Evolutionary conservation across 2,113 vertebrate species (phyloP).

Genomic region (Seriola aureovittata): DNA sequence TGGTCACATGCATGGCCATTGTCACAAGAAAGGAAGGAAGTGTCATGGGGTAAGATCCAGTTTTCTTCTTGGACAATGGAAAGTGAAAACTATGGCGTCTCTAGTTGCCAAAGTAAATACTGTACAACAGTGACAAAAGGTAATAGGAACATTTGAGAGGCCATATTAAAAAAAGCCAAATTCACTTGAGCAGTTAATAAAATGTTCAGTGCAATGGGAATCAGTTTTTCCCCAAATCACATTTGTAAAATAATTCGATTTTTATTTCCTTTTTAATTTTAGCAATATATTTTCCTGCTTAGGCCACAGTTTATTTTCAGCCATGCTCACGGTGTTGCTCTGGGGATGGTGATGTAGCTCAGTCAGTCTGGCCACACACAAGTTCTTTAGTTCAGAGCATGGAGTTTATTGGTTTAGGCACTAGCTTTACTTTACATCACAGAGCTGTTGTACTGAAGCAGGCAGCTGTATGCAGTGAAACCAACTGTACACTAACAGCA

Average conservation of each 20-base stretch:
- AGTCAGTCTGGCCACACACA: too few species aligned
- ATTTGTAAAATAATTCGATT: not conserved
- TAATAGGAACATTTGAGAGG: not conserved
- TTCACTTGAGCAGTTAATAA: too few species aligned
- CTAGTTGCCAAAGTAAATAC: not conserved
- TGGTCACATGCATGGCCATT: constrained; percentile 28
- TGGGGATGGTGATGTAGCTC: too few species aligned
- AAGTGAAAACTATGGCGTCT: not conserved
- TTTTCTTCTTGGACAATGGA: not conserved
- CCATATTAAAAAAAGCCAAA: too few species aligned
- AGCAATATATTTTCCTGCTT: not conserved
- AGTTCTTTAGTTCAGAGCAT: too few species aligned
- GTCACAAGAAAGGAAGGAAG: constrained; percentile 43
- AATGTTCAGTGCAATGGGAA: not conserved
- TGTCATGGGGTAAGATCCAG: constrained; percentile 46
- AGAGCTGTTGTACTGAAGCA: too few species aligned
- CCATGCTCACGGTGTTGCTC: too few species aligned
- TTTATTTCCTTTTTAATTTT: not conserved
- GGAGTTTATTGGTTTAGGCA: too few species aligned
- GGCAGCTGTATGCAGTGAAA: too few species aligned
- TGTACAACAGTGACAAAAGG: not conserved
- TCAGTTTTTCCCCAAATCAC: not conserved
- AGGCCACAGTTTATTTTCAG: too few species aligned
- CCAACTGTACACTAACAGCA: not conserved
- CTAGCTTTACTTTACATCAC: not conserved